Evolutionary conservation across 2,797 vertebrate genomes (phyloP), one percentile per base, ranked within the genome.

Genomic region (Phalloptychus januarius): DNA sequence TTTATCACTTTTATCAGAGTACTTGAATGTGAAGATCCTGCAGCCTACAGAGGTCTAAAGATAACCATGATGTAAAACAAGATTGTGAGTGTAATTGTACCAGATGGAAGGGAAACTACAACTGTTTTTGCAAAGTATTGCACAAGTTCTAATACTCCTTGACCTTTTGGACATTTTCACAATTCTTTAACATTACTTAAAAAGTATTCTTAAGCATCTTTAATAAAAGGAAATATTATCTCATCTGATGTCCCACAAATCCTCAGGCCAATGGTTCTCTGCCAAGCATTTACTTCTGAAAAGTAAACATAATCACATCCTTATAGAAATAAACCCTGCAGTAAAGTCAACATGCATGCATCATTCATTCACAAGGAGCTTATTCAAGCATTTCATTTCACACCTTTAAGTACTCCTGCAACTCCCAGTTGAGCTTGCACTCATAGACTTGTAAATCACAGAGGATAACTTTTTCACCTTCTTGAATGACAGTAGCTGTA

Each of bases 301-400:
- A 76, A 79, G 67, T 76, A 89, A 88, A 87, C 79, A 84, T 46
- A 72, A 85, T 83, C 75, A 88, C 75, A 88, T 90, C 81, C 86
- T 79, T n/a, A 80, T 13, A 77, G 86, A 86, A 88, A 79, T 61
- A 78, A 61, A 74, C 44, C 85, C 88, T 69, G 46, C 63, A 85
- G 91, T 84, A 85, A 88, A 92, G 83, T 92, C 88, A 91, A 93
- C 83, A 92, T 76, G 77, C 86, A 87, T 71, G 76, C 71, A 83
- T 85, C 25, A 12, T 67, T 67, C 78, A 86, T 86, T 76, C 79
- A 91, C 84, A 48, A 10, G 80, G 67, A 56, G 77, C 80, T 85
- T 67, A 56, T 83, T 88, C 77, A 80, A 69, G 70, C 25, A 58
- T 81, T 87, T 84, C 67, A 87, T 91, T 88, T 90, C 89, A 84